These are phyloP conservation scores for Brachyopa scutellaris DNA, from an alignment of 2,888 invertebrate genomes.

Conservation along the genomic window DNA sequence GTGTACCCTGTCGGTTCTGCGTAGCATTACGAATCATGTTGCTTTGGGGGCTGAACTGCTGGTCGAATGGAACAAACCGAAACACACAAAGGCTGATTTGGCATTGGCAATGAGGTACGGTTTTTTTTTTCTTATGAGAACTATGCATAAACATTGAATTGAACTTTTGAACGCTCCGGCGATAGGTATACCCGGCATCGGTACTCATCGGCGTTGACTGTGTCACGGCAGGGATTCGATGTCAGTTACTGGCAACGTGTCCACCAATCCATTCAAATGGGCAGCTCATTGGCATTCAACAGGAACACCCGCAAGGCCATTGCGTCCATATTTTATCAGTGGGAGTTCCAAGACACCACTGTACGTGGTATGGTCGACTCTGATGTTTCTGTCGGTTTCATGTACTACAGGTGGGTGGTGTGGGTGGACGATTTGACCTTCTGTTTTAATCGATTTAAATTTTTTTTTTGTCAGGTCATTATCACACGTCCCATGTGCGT, in stretches of 20 bases:
- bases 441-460: conserved; percentile 14
- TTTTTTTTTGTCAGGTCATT: conserved; percentile 75
- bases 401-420: conserved; percentile 78
- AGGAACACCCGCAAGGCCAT: conserved; percentile 77
- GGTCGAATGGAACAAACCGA: conserved; percentile 78
- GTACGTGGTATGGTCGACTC: conserved; percentile 80
- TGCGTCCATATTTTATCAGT: conserved; percentile 80
- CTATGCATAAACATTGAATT: conserved; percentile 19
- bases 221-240: conserved; percentile 79
- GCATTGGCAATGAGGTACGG: conserved; percentile 77
- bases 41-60: conserved; percentile 79
- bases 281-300: conserved; percentile 76
- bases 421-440: conserved; percentile 28
- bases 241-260: conserved; percentile 81
- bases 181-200: conserved; percentile 77
- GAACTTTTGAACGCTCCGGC: neutral
- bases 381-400: conserved; percentile 79
- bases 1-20: conserved; percentile 78
- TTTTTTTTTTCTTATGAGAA: neutral
- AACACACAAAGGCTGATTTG: conserved; percentile 74
- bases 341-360: conserved; percentile 78
- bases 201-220: conserved; percentile 78
- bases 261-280: conserved; percentile 79
- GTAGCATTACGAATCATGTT: conserved; percentile 77
- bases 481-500: conserved; percentile 76